Conservation (phyloP, 2,888 invertebrate species). For the Ornithoptera alexandrae region DNA sequence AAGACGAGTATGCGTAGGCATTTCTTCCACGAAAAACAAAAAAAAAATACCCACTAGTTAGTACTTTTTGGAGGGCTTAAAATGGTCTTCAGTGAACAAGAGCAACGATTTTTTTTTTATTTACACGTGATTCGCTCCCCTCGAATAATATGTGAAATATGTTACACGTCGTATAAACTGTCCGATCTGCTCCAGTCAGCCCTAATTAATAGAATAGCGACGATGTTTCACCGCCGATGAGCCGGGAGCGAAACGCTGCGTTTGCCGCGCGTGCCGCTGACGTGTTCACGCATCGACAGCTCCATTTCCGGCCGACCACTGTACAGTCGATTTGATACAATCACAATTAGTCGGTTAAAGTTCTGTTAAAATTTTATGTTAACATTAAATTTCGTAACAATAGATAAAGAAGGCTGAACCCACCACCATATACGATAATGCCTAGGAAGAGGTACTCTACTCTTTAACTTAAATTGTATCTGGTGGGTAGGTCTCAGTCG, state of each 20-base stretch:
- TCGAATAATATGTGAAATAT: neutral
- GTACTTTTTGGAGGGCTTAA: too few relatives aligned
- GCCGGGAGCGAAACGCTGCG: constrained; percentile 39
- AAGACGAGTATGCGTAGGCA: too few relatives aligned
- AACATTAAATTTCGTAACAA: too few relatives aligned
- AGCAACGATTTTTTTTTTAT: neutral
- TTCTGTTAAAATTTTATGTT: neutral
- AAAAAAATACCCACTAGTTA: too few relatives aligned
- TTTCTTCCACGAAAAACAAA: too few relatives aligned
- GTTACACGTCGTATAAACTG: constrained; percentile 6
- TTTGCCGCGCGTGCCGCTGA: constrained; percentile 45
- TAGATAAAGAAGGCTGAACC: too few relatives aligned
- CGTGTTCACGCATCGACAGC: constrained; percentile 41
- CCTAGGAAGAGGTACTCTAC: too few relatives aligned
- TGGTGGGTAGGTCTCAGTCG: too few relatives aligned
- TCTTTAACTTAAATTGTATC: too few relatives aligned
- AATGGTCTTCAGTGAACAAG: too few relatives aligned
- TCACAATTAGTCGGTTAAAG: neutral
- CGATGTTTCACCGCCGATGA: constrained; percentile 24
- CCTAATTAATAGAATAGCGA: constrained; percentile 22
- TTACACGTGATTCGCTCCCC: neutral
- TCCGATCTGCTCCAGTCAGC: constrained; percentile 30
- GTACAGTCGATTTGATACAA: neutral
- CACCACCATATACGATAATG: too few relatives aligned
- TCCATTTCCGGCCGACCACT: constrained; percentile 22